Conservation (phyloP, 2,113 vertebrate genomes). For the Arenaria interpres region DNA sequence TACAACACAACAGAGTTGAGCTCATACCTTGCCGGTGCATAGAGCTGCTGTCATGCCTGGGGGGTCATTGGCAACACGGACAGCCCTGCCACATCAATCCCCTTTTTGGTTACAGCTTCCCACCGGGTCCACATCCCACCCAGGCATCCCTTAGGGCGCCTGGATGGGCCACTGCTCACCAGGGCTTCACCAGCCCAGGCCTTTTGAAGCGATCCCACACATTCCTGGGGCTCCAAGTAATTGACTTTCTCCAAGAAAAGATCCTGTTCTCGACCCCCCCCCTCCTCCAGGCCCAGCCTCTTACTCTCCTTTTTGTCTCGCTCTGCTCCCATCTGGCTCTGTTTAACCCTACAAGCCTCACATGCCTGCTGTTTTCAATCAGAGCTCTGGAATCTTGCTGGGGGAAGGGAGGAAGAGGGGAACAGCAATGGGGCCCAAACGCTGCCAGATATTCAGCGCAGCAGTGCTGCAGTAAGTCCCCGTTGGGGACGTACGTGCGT, state of each 20-base stretch:
- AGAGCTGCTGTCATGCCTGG: not conserved
- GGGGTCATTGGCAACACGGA: not conserved
- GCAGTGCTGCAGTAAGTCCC: not conserved
- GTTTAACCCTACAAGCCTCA: conserved; percentile 3
- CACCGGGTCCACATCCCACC: not conserved
- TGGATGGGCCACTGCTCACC: not conserved
- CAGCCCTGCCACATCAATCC: not conserved
- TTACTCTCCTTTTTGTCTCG: not conserved
- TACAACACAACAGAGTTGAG: accelerated
- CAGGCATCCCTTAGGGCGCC: not conserved
- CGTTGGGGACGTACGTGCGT: not conserved
- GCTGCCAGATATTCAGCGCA: not conserved
- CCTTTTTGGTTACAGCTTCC: not conserved
- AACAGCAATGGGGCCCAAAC: not conserved
- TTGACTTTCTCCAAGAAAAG: not conserved
- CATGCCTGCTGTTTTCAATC: conserved; percentile 49
- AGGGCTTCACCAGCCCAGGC: not conserved
- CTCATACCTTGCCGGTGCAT: not conserved
- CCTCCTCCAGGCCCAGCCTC: not conserved
- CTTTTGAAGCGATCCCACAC: not conserved
- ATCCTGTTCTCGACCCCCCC: not conserved
- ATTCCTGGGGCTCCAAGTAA: not conserved
- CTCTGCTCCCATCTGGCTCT: conserved; percentile 1
- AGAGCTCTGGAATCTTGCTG: conserved; percentile 17
- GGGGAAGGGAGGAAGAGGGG: not conserved